Evolutionary conservation across 92 coral and sea anemone genomes (phyloP), one percentile per base, ranked within the genome.

Genomic region (Phenganax marumi): DNA sequence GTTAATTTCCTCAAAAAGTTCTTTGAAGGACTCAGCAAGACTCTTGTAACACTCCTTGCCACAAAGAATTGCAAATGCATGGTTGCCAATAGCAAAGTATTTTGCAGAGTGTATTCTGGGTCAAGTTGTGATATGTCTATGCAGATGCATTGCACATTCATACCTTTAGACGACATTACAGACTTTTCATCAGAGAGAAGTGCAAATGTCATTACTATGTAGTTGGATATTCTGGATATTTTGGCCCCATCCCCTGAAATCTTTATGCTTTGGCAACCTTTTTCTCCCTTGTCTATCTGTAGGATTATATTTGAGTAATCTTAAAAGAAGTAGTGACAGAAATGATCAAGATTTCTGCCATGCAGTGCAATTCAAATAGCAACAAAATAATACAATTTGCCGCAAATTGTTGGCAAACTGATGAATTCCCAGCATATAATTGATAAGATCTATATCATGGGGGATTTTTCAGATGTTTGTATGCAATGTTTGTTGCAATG

Each of bases 1-100:
- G 84, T 79, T 79, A 14, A 63, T 69, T 33, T 64, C 84, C 18
- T 54, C 57, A 24, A 79, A 25, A 52, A 79, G 55, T 48, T 79
- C 57, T 64, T 50, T 46, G 57, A 79, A 69, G 39, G 75, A 62
- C 43, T 16, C 52, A 12, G 70, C 39, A 26, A 79, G 12, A 47
- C 57, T 79, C 52, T 79, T 54, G 47, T 79, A 69, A n/a, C 71
- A 63, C 18, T 79, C 82, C 21, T 77, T 77, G 17, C 82, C 82
- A 50, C 52, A 56, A 13, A 79, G 26, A 21, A 79, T 11, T 9
- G 76, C 76, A 70, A 46, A 43, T 8, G 56, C 76, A 70, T 70
- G 76, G 47, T 70, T 70, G 21, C 76, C 76, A 33, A 46, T 3
- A 70, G 3, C 21, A 19, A 54, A 54, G 22, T 56, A 14, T 3